Evolutionary conservation across 2,113 vertebrate genomes (phyloP).

Genomic region (Ceratotherium simum): DNA sequence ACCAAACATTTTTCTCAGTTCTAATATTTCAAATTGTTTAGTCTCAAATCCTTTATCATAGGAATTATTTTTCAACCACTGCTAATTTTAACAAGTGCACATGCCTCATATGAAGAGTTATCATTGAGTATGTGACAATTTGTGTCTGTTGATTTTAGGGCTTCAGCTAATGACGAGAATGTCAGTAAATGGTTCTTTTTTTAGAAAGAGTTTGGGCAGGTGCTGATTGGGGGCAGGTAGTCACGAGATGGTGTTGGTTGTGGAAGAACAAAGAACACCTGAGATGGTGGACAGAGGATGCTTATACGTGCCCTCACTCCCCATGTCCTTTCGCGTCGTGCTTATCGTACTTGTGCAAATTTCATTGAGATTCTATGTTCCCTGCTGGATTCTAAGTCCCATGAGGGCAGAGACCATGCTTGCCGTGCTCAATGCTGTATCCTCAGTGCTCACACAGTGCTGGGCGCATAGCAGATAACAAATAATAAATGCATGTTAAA

Average conservation of each 20-base stretch:
- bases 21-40: neutral
- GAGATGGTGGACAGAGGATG: neutral
- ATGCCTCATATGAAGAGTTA: neutral
- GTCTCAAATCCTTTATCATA: neutral
- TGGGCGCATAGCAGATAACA: too few relatives aligned
- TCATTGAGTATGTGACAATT: accelerated
- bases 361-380: neutral
- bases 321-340: accelerated
- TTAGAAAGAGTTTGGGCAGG: neutral
- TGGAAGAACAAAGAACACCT: neutral
- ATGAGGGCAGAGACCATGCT: neutral
- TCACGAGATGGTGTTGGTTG: neutral
- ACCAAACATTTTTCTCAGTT: neutral
- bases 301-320: accelerated
- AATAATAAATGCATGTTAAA: accelerated
- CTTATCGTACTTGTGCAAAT: neutral
- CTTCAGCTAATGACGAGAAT: neutral
- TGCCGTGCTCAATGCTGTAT: accelerated
- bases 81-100: neutral
- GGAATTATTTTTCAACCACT: neutral
- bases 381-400: neutral
- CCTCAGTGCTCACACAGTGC: neutral
- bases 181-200: neutral
- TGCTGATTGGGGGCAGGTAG: accelerated
- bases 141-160: neutral